Evolutionary conservation across 2,113 vertebrate species (phyloP).

Genomic region (Paedocypris sp.): DNA sequence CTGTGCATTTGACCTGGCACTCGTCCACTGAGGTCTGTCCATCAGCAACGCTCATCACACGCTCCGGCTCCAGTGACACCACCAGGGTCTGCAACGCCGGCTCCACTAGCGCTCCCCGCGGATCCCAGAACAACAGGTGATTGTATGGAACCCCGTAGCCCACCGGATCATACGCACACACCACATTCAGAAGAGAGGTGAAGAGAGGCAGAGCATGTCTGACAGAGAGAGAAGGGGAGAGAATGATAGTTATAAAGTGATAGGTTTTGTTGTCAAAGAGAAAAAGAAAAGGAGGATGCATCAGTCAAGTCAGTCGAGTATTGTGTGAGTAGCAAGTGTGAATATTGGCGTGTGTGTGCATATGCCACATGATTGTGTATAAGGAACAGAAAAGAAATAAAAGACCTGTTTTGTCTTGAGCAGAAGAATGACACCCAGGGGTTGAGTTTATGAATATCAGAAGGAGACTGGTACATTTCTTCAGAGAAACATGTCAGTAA

Average conservation of each 20-base stretch:
- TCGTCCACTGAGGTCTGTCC: too few relatives aligned
- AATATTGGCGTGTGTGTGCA: not conserved
- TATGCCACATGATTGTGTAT: too few relatives aligned
- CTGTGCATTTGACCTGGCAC: too few relatives aligned
- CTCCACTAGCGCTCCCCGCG: slow-evolving; percentile 88
- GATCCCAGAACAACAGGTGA: slow-evolving; percentile 92
- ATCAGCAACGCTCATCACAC: too few relatives aligned
- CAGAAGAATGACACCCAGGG: slow-evolving; percentile 98
- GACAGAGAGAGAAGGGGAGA: not conserved
- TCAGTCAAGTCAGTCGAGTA: too few relatives aligned
- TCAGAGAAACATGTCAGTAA: slow-evolving; percentile 94
- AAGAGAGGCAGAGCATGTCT: slow-evolving; percentile 93
- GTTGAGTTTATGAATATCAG: slow-evolving; percentile 72
- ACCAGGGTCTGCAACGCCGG: slow-evolving; percentile 91
- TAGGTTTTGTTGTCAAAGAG: too few relatives aligned
- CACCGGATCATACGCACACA: slow-evolving; percentile 92
- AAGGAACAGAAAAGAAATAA: too few relatives aligned
- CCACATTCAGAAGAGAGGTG: slow-evolving; percentile 88
- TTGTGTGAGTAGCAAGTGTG: not conserved
- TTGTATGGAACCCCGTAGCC: slow-evolving; percentile 97
- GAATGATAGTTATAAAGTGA: not conserved
- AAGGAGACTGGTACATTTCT: slow-evolving; percentile 90
- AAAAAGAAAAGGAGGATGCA: too few relatives aligned
- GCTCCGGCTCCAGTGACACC: slow-evolving; percentile 85
- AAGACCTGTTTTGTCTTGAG: slow-evolving; percentile 94